Evolutionary conservation across 2,888 invertebrate species (phyloP).

Genomic region (Sarcophaga rosellei): DNA sequence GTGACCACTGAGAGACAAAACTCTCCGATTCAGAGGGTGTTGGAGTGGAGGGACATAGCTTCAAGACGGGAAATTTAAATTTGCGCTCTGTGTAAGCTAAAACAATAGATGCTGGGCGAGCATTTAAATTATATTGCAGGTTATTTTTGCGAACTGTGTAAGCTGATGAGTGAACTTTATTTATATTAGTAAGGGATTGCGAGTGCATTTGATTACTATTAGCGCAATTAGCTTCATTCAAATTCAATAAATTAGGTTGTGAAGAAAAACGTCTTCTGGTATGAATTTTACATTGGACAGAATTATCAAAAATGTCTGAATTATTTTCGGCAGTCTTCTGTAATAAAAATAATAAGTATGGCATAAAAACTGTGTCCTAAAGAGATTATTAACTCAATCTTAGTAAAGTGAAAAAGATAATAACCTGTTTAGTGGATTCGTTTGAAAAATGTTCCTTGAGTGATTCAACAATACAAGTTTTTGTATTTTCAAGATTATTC

Average conservation of each 20-base stretch:
- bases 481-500: slow-evolving; percentile 1
- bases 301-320: slow-evolving; percentile 24
- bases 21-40: slow-evolving; percentile 78
- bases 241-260: slow-evolving; percentile 50
- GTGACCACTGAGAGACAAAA: slow-evolving; percentile 61
- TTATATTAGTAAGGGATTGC: slow-evolving; percentile 61
- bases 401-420: background rate
- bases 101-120: slow-evolving; percentile 60
- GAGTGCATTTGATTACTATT: slow-evolving; percentile 37
- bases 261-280: slow-evolving; percentile 44
- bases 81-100: slow-evolving; percentile 52
- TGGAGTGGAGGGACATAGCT: slow-evolving; percentile 77
- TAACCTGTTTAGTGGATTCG: background rate
- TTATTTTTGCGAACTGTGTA: slow-evolving; percentile 19
- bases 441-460: background rate
- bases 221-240: slow-evolving; percentile 3
- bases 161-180: slow-evolving; percentile 31
- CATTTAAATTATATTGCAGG: slow-evolving; percentile 26
- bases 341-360: slow-evolving; percentile 28
- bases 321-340: slow-evolving; percentile 40
- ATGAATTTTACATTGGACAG: background rate
- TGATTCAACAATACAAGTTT: background rate
- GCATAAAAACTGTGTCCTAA: background rate
- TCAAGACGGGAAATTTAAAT: slow-evolving; percentile 74
- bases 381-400: slow-evolving; percentile 16